Evolutionary conservation across 1,140 invertebrate species (phyloP), one percentile per base, ranked within the genome.

Genomic region (Drosophila subpulchrella): DNA sequence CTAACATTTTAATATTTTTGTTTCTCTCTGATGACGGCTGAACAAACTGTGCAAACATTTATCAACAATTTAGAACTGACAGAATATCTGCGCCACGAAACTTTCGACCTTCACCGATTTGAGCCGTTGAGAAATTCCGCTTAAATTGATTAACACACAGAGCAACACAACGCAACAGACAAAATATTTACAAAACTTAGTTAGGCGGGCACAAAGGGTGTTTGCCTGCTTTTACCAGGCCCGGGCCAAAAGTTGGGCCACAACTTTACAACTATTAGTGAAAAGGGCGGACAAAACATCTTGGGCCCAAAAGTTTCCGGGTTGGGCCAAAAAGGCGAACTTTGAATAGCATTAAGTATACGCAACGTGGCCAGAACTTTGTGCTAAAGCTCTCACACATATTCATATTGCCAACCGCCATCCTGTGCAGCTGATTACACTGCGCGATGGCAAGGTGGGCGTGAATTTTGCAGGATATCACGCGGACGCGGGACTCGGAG

Each of bases 381-480:
- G 38, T 41, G 58, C 66, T 50, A 39, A 62, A 57, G 41, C 46
- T 70, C 56, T 56, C 42, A 48, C 27, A 70, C 27, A 70, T 47
- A 24, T 41, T 17, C 42, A 36, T 41, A 24, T 13, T 47, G 38
- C 1, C 12, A 3, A 24, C 36, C 48, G 32, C 42, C 46, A 7
- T n/a, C 20, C 10, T 11, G 42, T 7, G 1, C 32, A 86, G 82
- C 71, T 86, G 71, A 73, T 86, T 57, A 88, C 82, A 10, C 34
- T 86, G 20, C 65, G 62, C 47, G 94, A 95, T 76, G 95, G 95
- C 42, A 95, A 95, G 68, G 91, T 96, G 4, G 94, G 95, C 76
- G 94, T 96, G 0, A 96, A 96, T 81, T 96, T 96, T 61, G 94
- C 93, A 2, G 95, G 95, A 6, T 96, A 95, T 75, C 95, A 96